Evolutionary conservation across 2,113 vertebrate genomes (phyloP), one percentile per base, ranked within the genome.

Genomic region (Collichthys lucidus): DNA sequence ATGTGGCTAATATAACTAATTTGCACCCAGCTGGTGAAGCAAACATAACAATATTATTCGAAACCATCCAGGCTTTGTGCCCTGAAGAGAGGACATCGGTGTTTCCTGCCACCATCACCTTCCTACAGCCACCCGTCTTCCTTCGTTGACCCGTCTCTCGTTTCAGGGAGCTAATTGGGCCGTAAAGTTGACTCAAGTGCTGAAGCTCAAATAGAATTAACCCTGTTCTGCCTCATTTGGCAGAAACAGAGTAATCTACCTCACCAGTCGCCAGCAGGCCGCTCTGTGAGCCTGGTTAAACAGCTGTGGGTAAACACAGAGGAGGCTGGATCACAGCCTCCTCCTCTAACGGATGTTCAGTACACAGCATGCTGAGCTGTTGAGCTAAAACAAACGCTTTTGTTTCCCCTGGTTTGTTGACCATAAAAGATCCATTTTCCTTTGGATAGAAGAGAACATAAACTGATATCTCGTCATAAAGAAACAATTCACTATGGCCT

Each of bases 141-240:
- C 64, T 49, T 70, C 50, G 15, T 46, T 22, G 16, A n/a, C 19
- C 72, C 65, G 14, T 62, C 57, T 69, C 67, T 84, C 44, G 4
- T 81, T 79, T 80, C 78, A 79, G 44, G 49, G 53, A 50, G 65
- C 57, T 88, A 88, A 86, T 85, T 84, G 79, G 77, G 60, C 72
- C 14, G 65, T 87, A 86, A 89, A 79, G 87, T 87, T 89, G 66
- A 89, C 88, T 92, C 77, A 79, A 89, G 77, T 81, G 75, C 55
- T 57, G 26, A 55, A 88, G 86, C 85, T 88, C 90, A 93, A 92
- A 92, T 62, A 92, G 80, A 92, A 93, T 93, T 92, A 93, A 83
- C 73, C 76, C 22, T 20, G 68, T 86, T 85, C 90, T 83, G 86
- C 90, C 89, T 94, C 90, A 92, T 94, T 94, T 92, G 88, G 81